Evolutionary conservation across 2,888 invertebrate genomes (phyloP).

Genomic region (Deilephila elpenor): DNA sequence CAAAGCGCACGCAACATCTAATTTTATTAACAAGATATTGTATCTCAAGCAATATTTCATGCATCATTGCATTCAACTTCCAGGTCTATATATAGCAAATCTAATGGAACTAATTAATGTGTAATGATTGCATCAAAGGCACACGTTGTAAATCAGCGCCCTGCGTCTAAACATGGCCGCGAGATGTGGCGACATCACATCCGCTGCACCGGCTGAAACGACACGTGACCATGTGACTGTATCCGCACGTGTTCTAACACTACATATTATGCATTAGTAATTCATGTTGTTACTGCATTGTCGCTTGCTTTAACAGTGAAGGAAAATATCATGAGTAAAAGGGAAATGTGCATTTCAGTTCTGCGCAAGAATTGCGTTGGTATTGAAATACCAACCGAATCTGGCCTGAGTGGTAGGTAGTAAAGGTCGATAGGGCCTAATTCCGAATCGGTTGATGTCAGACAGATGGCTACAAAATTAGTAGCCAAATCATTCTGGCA

Average conservation of each 20-base stretch:
- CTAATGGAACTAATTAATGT: constrained; percentile 17
- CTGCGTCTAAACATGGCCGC: constrained; percentile 49
- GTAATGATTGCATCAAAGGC: constrained; percentile 27
- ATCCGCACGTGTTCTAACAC: constrained; percentile 36
- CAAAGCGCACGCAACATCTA: background rate
- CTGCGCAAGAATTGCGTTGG: too few relatives aligned
- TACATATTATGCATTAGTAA: constrained; percentile 4
- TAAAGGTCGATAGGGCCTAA: too few relatives aligned
- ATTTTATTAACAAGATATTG: constrained; percentile 5
- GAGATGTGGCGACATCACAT: constrained; percentile 53
- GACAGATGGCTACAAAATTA: too few relatives aligned
- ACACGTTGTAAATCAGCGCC: constrained; percentile 28
- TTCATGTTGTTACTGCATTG: too few relatives aligned
- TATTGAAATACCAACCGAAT: too few relatives aligned
- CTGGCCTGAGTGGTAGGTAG: too few relatives aligned
- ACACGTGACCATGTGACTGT: constrained; percentile 49
- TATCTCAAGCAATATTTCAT: background rate
- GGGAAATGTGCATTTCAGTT: too few relatives aligned
- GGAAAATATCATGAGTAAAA: too few relatives aligned
- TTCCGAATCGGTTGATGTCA: too few relatives aligned
- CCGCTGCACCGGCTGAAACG: constrained; percentile 44
- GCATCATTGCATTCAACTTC: background rate
- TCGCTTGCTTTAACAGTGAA: too few relatives aligned
- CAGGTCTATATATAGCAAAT: background rate
- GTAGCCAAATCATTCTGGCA: too few relatives aligned